phyloP scores from a whole-genome alignment of 1,140 invertebrate species.

The Grapholita molesta region DNA sequence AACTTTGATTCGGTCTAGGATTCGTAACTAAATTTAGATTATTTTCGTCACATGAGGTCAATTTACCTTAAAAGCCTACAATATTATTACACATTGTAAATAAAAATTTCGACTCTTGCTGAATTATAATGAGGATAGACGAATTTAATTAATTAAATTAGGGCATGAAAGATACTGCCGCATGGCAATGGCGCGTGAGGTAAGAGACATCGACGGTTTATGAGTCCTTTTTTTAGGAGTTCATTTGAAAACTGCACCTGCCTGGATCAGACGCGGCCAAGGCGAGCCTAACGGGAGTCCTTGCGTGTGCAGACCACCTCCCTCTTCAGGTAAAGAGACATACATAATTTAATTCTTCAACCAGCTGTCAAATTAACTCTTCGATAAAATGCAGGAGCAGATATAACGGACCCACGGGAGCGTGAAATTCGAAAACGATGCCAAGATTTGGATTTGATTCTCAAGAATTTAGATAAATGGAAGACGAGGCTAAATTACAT shows the following conservation, averaged over 20 bases:
- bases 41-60: not conserved
- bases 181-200: too few relatives aligned
- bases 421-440: conserved; percentile 40
- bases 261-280: conserved; percentile 23
- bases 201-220: too few relatives aligned
- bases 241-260: conserved; percentile 23
- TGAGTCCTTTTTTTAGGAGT: conserved; percentile 22
- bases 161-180: too few relatives aligned
- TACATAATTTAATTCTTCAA: not conserved
- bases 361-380: not conserved
- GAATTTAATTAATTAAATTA: too few relatives aligned
- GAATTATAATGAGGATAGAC: too few relatives aligned
- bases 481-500: conserved; percentile 45
- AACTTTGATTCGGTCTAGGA: not conserved
- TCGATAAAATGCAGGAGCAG: conserved; percentile 13
- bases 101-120: too few relatives aligned
- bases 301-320: not conserved
- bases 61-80: too few relatives aligned
- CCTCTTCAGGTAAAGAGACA: not conserved
- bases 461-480: conserved; percentile 51
- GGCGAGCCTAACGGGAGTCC: conserved; percentile 26
- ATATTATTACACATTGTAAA: too few relatives aligned
- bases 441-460: conserved; percentile 43
- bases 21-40: too few relatives aligned
- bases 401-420: conserved; percentile 19